Conservation (phyloP, 1,140 invertebrate genomes). For the Subanguina moxae region DNA sequence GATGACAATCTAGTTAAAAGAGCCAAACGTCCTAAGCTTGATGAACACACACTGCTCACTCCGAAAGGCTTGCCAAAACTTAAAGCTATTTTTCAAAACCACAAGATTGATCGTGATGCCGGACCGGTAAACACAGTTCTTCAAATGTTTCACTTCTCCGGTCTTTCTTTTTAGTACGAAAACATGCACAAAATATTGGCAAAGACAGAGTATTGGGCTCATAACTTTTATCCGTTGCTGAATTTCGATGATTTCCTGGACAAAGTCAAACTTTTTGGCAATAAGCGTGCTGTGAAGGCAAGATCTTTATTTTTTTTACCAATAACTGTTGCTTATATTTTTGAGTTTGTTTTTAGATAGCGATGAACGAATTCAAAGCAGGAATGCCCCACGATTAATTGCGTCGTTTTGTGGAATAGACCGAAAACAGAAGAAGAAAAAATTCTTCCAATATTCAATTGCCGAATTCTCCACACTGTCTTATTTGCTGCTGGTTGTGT, state of each 20-base stretch:
- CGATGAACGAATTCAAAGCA: not conserved
- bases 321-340: not conserved
- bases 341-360: not conserved
- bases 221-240: slow-evolving; percentile 23
- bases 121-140: slow-evolving; percentile 14
- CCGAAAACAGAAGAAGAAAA: too few relatives aligned
- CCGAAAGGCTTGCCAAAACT: slow-evolving; percentile 25
- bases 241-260: slow-evolving; percentile 33
- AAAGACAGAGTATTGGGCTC: slow-evolving; percentile 37
- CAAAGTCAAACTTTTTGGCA: slow-evolving; percentile 16
- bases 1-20: too few relatives aligned
- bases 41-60: too few relatives aligned
- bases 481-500: too few relatives aligned
- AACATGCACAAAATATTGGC: slow-evolving; percentile 16
- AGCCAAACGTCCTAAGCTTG: too few relatives aligned
- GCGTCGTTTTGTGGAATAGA: too few relatives aligned
- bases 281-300: slow-evolving; percentile 31
- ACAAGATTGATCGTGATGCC: not conserved
- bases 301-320: not conserved
- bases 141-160: too few relatives aligned
- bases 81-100: slow-evolving; percentile 18
- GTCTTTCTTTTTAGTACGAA: slow-evolving; percentile 28
- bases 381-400: not conserved
- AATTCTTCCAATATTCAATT: too few relatives aligned
- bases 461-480: too few relatives aligned